Base-by-base conservation (phyloP, 2,797 vertebrate species). In the Xiphophorus birchmanni region DNA sequence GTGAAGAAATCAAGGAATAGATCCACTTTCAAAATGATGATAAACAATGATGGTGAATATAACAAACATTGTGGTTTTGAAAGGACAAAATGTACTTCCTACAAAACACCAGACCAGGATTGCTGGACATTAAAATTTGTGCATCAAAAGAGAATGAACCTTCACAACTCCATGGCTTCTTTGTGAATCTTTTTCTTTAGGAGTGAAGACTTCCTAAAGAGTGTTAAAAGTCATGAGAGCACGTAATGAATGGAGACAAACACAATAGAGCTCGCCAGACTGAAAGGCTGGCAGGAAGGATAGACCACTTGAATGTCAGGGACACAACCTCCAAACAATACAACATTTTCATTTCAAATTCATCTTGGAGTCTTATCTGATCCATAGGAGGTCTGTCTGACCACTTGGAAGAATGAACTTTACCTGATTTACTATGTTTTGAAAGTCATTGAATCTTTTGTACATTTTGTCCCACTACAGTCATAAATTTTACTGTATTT, bases 361-460 rank as follows among this genome's bases (percentile, higher is more conserved):
- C 73, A 75, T 91, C 79, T 84, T 79, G 73, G 52, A 80, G 74
- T 80, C 82, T 81, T 78, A 56, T 86, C 58, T 82, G 76, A 69
- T 65, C 80, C 83, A 76, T 90, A 83, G 83, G 67, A 78, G 74
- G 79, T 86, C 87, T 88, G 48, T 74, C 88, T 80, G 82, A 77
- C 77, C 72, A 56, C 87, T 86, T 86, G 83, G 58, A 85, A 90
- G 88, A 78, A 56, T 87, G 84, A 92, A 77, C 60, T 81, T 92
- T 77, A 92, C 86, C 89, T 88, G 40, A 80, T 84, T 82, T 84
- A 85, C 74, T 50, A 79, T 79, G 72, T 75, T 67, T 79, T 76
- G 80, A 71, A n/a, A 2, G 5, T 42, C 40, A 44, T 12, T 45
- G 11, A 5, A n/a, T 44, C 5, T 44, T 71, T 71, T 45, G 23